phyloP scores from a whole-genome alignment of 2,888 invertebrate genomes.

The Synergus laeviventris region DNA sequence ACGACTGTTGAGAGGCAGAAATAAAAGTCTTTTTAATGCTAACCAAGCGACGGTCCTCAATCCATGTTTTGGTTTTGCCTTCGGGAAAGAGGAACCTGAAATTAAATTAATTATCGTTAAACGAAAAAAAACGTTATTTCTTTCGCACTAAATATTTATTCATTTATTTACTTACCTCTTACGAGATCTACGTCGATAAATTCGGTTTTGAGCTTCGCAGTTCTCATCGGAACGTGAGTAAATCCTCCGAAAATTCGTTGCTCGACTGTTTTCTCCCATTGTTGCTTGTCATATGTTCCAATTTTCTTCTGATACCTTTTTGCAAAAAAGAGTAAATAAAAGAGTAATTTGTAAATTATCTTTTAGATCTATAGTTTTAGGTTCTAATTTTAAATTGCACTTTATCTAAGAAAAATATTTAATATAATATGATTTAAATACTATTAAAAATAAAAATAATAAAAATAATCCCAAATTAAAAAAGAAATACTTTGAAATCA shows the following conservation, averaged over 20 bases:
- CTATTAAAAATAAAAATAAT: too few relatives aligned
- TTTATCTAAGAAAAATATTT: too few relatives aligned
- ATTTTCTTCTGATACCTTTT: conserved; percentile 96
- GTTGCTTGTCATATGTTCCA: conserved; percentile 96
- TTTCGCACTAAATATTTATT: conserved; percentile 5
- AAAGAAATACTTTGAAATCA: too few relatives aligned
- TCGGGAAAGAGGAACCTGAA: conserved; percentile 95
- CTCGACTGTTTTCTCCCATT: conserved; percentile 98
- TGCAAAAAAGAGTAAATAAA: conserved; percentile 10
- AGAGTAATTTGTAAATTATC: not conserved
- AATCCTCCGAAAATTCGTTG: conserved; percentile 92
- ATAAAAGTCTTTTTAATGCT: conserved; percentile 87
- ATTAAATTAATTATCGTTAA: conserved; percentile 42
- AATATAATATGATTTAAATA: too few relatives aligned
- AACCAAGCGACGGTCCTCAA: conserved; percentile 90
- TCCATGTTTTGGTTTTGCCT: conserved; percentile 96
- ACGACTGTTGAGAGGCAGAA: conserved; percentile 89
- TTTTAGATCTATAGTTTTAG: not conserved
- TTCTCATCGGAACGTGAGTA: conserved; percentile 87
- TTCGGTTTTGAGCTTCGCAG: conserved; percentile 90
- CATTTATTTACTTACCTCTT: conserved; percentile 76
- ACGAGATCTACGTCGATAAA: conserved; percentile 97
- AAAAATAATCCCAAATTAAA: too few relatives aligned
- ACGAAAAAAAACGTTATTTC: conserved; percentile 10
- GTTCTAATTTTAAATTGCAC: too few relatives aligned